A percentile compares a stretch with the other conserved stretches of the same genome.
Conservation (phyloP, 2,113 vertebrate genomes). For the Anthoscopus minutus region DNA sequence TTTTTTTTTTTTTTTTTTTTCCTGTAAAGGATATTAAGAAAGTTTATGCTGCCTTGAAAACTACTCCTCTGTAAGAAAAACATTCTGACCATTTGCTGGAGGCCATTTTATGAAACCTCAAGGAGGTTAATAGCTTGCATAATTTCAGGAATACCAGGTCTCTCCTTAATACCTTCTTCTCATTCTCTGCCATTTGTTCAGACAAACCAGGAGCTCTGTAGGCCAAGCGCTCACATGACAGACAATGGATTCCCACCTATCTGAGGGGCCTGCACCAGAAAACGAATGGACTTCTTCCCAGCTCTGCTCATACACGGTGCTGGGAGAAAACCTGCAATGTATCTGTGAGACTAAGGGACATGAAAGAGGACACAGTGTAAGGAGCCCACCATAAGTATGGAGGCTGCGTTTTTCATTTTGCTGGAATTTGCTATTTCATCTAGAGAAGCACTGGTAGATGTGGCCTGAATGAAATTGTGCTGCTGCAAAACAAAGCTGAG, state of each 20-base stretch:
- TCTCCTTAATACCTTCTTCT: background rate
- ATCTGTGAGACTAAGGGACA: background rate
- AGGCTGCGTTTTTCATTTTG: background rate
- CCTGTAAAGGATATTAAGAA: background rate
- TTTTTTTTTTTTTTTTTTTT: too few species aligned
- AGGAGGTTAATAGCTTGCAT: background rate
- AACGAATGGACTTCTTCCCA: background rate
- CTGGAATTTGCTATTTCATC: background rate
- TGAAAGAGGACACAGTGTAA: background rate
- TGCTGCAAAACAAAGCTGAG: background rate
- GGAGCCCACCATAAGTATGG: background rate
- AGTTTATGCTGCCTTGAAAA: slow-evolving; percentile 18
- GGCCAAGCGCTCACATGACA: background rate
- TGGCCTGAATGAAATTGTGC: background rate
- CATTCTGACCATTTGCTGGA: slow-evolving; percentile 26
- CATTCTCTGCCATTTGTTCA: background rate
- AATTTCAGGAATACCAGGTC: slow-evolving; percentile 24
- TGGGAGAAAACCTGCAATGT: background rate
- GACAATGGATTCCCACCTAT: background rate
- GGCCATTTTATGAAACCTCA: slow-evolving; percentile 51
- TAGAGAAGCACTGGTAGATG: background rate
- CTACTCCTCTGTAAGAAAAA: background rate
- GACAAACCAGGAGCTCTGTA: background rate
- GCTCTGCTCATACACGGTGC: background rate
- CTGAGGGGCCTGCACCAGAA: background rate